Evolutionary conservation across 2,888 invertebrate genomes (phyloP), one percentile per base, ranked within the genome.

Genomic region (Trachelus troglodyta): DNA sequence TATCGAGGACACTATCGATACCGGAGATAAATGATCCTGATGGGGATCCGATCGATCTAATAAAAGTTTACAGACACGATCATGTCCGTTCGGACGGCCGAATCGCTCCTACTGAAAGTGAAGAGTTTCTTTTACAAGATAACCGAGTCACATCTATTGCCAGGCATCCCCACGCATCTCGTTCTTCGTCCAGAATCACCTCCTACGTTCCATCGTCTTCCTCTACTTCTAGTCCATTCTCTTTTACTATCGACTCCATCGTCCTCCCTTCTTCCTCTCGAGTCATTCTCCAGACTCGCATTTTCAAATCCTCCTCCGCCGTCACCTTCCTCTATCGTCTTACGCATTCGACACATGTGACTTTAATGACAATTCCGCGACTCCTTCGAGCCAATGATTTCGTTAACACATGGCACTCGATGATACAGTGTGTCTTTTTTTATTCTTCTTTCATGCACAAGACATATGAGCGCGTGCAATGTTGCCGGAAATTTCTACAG

Each of bases 331-430:
- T 56, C 74, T 77, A 33, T 34, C 78, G 73, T 79, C 78, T 37
- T 78, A 79, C 77, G 82, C 82, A 78, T 83, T 83, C 79, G 78
- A 81, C 83, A 86, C 85, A 85, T 86, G 83, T 83, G 82, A 75
- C 81, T 83, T 85, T 89, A 89, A 88, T 80, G 83, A 85, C 85
- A 82, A 86, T 87, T 84, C 86, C 85, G 81, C 81, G 77, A 81
- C 83, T 83, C 81, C 77, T 79, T 75, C 84, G 23, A 34, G 83
- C 82, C 86, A 85, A 83, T 88, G 87, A 88, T 88, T 87, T 83
- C 77, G 79, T 83, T 82, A 85, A 82, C 86, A 87, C 84, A 83
- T 86, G 86, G 81, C 73, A 31, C 23, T 31, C n/a, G 31, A 78
- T 31, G 33, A 37, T 76, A 76, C 71, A 56, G 23, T 23, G 56